These are phyloP conservation scores for Crossocerus cetratus DNA, from an alignment of 2,888 invertebrate species.

Conservation along the genomic window DNA sequence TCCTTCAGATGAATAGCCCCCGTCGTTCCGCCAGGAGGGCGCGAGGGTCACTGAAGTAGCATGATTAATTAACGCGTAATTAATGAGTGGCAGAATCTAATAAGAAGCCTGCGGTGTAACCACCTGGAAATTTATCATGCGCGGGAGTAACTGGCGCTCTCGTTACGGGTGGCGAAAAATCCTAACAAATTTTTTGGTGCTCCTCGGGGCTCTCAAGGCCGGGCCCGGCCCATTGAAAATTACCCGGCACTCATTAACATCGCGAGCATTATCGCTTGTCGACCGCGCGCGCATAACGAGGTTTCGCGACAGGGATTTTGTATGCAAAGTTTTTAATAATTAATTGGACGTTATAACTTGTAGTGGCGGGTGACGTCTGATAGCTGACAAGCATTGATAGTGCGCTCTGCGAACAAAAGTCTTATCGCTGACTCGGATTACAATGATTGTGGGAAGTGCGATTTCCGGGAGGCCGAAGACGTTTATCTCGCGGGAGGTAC, in stretches of 20 bases:
- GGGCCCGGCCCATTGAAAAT: too few relatives aligned
- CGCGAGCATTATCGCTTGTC: too few relatives aligned
- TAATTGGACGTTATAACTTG: too few relatives aligned
- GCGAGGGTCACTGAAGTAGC: constrained; percentile 64
- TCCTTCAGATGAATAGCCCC: constrained; percentile 57
- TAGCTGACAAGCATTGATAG: too few relatives aligned
- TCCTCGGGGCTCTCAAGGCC: too few relatives aligned
- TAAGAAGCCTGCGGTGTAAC: constrained; percentile 65
- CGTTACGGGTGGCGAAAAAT: constrained; percentile 23
- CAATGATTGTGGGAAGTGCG: constrained; percentile 7
- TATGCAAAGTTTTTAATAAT: too few relatives aligned
- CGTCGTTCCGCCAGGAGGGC: constrained; percentile 57
- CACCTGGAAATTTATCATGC: constrained; percentile 63
- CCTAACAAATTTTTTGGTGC: background rate
- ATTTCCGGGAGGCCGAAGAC: constrained; percentile 28
- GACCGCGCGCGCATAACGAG: too few relatives aligned
- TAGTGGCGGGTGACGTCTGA: too few relatives aligned
- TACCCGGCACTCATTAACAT: too few relatives aligned
- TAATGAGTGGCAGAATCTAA: constrained; percentile 66
- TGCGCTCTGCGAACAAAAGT: too few relatives aligned
- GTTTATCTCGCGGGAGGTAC: constrained; percentile 39
- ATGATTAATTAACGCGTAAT: constrained; percentile 71
- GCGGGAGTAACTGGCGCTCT: constrained; percentile 51
- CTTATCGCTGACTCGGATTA: too few relatives aligned
- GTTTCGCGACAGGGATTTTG: too few relatives aligned